Conservation (phyloP, 2,113 vertebrate genomes). For the Platycercus adscitus region DNA sequence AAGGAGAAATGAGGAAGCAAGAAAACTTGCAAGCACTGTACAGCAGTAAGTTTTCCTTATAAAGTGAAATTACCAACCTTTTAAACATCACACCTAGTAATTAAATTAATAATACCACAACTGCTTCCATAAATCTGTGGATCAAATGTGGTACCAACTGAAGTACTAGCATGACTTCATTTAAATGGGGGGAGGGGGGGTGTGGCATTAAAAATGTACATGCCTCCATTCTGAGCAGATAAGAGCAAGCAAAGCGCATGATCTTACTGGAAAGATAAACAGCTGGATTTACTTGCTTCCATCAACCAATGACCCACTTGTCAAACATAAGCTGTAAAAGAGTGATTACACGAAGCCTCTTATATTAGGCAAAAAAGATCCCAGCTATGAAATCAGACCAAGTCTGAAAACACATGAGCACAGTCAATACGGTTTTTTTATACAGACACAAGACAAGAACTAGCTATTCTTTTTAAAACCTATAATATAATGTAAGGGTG, state of each 20-base stretch:
- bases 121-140: neutral
- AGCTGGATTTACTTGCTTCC: constrained; percentile 62
- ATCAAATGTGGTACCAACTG: neutral
- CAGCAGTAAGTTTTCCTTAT: neutral
- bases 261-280: constrained; percentile 47
- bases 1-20: neutral
- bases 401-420: neutral
- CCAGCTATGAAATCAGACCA: constrained; percentile 20
- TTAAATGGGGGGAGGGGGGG: neutral
- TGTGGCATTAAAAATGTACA: constrained; percentile 15
- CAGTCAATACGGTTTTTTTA: neutral
- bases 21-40: neutral
- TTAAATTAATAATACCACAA: neutral
- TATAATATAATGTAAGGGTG: neutral
- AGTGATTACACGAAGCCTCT: constrained; percentile 53
- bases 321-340: constrained; percentile 62
- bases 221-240: neutral
- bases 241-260: neutral
- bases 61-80: neutral
- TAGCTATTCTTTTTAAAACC: neutral
- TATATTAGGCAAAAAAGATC: constrained; percentile 7
- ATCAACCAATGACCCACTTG: constrained; percentile 67
- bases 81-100: neutral
- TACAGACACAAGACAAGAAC: neutral
- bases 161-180: neutral